Evolutionary conservation across 1,140 invertebrate species (phyloP).

Genomic region (Procambarus virginalis): DNA sequence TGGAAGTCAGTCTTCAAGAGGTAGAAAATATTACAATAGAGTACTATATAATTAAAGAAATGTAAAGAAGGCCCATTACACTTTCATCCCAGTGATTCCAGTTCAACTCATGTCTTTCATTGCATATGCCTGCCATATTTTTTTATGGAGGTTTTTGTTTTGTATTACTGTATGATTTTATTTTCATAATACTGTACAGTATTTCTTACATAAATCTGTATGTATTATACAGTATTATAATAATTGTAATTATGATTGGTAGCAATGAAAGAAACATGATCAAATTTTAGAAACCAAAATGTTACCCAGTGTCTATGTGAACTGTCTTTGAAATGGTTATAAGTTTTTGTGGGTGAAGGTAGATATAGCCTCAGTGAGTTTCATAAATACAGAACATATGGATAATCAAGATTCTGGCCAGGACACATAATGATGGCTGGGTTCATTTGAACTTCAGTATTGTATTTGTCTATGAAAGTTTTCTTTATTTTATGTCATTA

Average conservation of each 20-base stretch:
- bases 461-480: background rate
- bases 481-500: background rate
- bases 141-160: too few relatives aligned
- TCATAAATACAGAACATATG: background rate
- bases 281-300: too few relatives aligned
- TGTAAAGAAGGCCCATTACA: background rate
- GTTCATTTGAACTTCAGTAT: background rate
- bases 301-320: too few relatives aligned
- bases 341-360: background rate
- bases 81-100: background rate
- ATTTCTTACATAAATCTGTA: too few relatives aligned
- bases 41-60: background rate
- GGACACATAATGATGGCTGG: background rate
- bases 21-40: background rate
- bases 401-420: background rate
- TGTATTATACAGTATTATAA: too few relatives aligned
- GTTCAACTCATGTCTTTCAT: background rate
- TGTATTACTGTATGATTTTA: too few relatives aligned
- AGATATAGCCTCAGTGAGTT: background rate
- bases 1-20: too few relatives aligned
- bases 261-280: too few relatives aligned
- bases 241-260: too few relatives aligned
- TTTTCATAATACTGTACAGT: too few relatives aligned
- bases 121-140: background rate
- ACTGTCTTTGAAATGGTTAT: background rate